Conservation (phyloP, 2,888 invertebrate genomes). For the Periphyllus acericola region DNA sequence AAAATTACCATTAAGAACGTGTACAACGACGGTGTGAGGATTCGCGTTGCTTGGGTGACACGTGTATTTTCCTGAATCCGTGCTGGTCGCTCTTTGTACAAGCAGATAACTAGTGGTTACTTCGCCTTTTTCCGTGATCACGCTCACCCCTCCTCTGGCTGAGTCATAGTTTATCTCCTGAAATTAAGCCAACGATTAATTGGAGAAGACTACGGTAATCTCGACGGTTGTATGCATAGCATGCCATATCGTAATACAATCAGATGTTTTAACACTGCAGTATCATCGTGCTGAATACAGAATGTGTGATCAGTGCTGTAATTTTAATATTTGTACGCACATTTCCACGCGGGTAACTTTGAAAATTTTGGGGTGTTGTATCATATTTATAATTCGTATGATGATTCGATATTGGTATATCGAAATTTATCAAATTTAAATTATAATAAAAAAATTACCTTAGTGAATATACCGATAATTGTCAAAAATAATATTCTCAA, state of each 20-base stretch:
- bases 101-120: constrained; percentile 63
- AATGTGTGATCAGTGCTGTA: too few relatives aligned
- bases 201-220: neutral
- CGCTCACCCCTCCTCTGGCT: constrained; percentile 62
- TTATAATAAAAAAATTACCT: too few relatives aligned
- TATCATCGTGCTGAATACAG: too few relatives aligned
- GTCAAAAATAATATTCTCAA: too few relatives aligned
- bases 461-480: too few relatives aligned
- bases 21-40: constrained; percentile 63
- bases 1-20: constrained; percentile 62
- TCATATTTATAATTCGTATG: too few relatives aligned
- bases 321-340: too few relatives aligned
- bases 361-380: too few relatives aligned
- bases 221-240: neutral
- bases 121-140: constrained; percentile 63
- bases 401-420: too few relatives aligned
- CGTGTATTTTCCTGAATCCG: constrained; percentile 63
- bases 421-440: too few relatives aligned
- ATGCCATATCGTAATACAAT: neutral
- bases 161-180: constrained; percentile 63
- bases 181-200: constrained; percentile 57
- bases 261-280: neutral
- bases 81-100: constrained; percentile 62
- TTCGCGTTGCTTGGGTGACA: constrained; percentile 63
- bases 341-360: too few relatives aligned